Evolutionary conservation across 2,888 invertebrate species (phyloP).

Genomic region (Nephrotoma guestfalica): DNA sequence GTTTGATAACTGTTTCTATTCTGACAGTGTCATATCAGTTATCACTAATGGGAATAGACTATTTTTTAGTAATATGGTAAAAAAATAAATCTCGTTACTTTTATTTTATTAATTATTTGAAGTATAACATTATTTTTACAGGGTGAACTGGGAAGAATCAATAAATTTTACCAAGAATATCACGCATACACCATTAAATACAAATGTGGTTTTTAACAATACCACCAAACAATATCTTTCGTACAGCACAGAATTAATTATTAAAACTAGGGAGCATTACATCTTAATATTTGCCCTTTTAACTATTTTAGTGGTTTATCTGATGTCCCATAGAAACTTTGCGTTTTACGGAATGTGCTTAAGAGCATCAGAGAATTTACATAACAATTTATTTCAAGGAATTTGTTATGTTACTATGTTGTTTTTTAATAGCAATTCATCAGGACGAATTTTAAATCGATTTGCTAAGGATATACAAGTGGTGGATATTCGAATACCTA

Average conservation of each 20-base stretch:
- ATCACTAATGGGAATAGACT: conserved; percentile 40
- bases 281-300: conserved; percentile 25
- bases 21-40: conserved; percentile 38
- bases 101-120: not conserved
- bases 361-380: conserved; percentile 39
- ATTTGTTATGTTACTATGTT: conserved; percentile 40
- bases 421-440: conserved; percentile 48
- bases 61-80: conserved; percentile 37
- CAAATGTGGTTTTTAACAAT: not conserved
- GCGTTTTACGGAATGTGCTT: conserved; percentile 38
- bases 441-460: conserved; percentile 41
- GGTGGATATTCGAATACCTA: conserved; percentile 32
- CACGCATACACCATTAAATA: not conserved
- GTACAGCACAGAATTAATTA: not conserved
- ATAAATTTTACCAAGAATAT: not conserved
- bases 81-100: not conserved
- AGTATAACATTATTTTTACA: conserved; percentile 11
- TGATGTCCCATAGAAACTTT: conserved; percentile 19
- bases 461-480: conserved; percentile 48
- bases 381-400: conserved; percentile 42
- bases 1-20: not conserved
- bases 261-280: conserved; percentile 18
- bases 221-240: not conserved
- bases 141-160: conserved; percentile 31
- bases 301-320: conserved; percentile 23